phyloP scores from a whole-genome alignment of 2,797 vertebrate species.

The Manis javanica region DNA sequence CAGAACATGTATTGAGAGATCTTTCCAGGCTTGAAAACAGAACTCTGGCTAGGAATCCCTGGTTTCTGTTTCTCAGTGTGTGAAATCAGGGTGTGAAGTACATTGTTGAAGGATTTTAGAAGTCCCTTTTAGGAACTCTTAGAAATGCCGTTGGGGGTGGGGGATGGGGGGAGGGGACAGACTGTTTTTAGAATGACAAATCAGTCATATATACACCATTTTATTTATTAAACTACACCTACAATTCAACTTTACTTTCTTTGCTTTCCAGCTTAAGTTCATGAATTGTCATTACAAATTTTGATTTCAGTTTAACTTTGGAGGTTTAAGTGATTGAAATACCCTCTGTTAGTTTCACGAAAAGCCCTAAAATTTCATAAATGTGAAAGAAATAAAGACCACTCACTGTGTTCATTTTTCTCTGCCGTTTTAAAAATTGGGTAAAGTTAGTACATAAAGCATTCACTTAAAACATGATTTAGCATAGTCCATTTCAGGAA shows the following conservation, averaged over 20 bases:
- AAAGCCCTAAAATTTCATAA: constrained; percentile 28
- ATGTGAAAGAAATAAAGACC: constrained; percentile 19
- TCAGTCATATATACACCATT: not conserved
- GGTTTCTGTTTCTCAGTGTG: not conserved
- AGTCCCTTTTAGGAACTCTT: not conserved
- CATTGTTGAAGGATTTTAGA: not conserved
- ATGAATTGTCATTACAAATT: not conserved
- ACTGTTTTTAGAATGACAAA: not conserved
- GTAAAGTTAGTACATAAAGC: constrained; percentile 57
- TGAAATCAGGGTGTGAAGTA: not conserved
- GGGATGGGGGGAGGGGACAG: no score
- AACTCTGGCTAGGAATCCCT: not conserved
- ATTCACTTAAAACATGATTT: constrained; percentile 17
- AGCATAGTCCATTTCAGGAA: not conserved
- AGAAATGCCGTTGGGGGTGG: not conserved
- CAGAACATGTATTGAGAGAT: not conserved
- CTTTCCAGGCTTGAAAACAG: not conserved
- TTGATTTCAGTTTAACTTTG: constrained; percentile 22
- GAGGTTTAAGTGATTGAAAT: not conserved
- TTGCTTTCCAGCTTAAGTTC: not conserved
- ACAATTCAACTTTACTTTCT: not conserved
- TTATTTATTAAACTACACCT: not conserved
- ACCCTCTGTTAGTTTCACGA: not conserved
- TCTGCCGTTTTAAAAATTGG: constrained; percentile 49
- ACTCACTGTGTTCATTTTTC: not conserved